A percentile compares a stretch with the other conserved stretches of the same genome.
Evolutionary conservation across 2,113 vertebrate species (phyloP).

Genomic region (Takifugu flavidus): DNA sequence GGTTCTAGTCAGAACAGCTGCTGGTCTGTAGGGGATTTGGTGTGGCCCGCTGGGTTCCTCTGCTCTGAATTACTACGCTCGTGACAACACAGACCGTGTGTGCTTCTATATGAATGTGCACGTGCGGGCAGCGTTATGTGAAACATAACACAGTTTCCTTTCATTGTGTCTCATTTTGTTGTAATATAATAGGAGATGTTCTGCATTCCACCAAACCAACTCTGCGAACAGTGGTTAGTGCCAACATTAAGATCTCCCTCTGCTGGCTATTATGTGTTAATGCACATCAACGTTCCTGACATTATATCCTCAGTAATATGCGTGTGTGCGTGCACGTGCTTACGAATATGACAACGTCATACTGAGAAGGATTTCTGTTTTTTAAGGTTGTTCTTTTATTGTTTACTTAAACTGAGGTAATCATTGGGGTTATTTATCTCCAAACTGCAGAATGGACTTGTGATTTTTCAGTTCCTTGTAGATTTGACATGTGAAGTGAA

Average conservation of each 20-base stretch:
- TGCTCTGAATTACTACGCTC: constrained; percentile 41
- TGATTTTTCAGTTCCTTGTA: constrained; percentile 41
- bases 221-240: background rate
- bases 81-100: constrained; percentile 46
- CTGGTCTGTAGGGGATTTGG: constrained; percentile 52
- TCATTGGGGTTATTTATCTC: constrained; percentile 33
- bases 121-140: constrained; percentile 9
- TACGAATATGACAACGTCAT: background rate
- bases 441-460: constrained; percentile 35
- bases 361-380: background rate
- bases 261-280: constrained; percentile 21
- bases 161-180: background rate
- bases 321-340: background rate
- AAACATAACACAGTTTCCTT: background rate
- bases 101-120: constrained; percentile 7
- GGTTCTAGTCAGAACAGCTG: constrained; percentile 54
- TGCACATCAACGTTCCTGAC: constrained; percentile 1
- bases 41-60: constrained; percentile 43
- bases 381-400: too few species aligned
- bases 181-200: background rate
- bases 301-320: background rate
- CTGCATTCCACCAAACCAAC: background rate
- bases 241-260: constrained; percentile 38
- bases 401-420: too few species aligned
- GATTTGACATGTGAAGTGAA: constrained; percentile 43